Evolutionary conservation across 2,797 vertebrate genomes (phyloP), one percentile per base, ranked within the genome.

Genomic region (Lophotriccus pileatus): DNA sequence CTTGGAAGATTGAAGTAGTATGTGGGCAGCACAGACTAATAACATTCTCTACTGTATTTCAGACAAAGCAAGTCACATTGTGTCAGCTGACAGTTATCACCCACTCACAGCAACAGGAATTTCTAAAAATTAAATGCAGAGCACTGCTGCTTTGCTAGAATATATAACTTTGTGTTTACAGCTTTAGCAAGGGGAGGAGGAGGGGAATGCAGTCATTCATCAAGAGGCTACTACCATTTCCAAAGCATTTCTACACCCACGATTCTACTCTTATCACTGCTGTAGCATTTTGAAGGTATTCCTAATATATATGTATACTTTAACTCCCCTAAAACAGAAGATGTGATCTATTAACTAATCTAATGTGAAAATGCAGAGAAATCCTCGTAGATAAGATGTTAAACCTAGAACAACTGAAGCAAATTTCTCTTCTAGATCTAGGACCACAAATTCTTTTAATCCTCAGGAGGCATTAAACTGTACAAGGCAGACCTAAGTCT

Each of bases 41-140:
- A 93, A 63, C 34, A 3, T 73, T 88, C 87, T 78, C 55, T 55
- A 23, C 59, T 79, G 36, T 36, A 64, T 44, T 92, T 86, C 79
- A 91, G 72, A 91, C 76, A 93, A 91, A 94, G 75, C 78, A 76
- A 81, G 76, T 86, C 76, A 82, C 43, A 24, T 7, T 63, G 22
- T 69, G 76, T 91, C 89, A 93, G 87, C 80, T 91, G 83, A 90
- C 69, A 75, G 46, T 30, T 70, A 44, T 55, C 82, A 79, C 94
- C 85, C 76, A 89, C 93, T 78, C 85, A 59, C 2, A 25, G 47
- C n/a, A 89, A 75, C 1, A 49, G 27, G 17, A 94, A 89, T 84
- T 85, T 53, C 60, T 93, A 59, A 43, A 92, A 94, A 41, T 62
- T 60, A 85, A 75, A 68, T 78, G 41, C 55, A 85, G 50, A 93